These are phyloP conservation scores for Thamnophis elegans DNA, from an alignment of 2,797 vertebrate genomes.

Conservation along the genomic window DNA sequence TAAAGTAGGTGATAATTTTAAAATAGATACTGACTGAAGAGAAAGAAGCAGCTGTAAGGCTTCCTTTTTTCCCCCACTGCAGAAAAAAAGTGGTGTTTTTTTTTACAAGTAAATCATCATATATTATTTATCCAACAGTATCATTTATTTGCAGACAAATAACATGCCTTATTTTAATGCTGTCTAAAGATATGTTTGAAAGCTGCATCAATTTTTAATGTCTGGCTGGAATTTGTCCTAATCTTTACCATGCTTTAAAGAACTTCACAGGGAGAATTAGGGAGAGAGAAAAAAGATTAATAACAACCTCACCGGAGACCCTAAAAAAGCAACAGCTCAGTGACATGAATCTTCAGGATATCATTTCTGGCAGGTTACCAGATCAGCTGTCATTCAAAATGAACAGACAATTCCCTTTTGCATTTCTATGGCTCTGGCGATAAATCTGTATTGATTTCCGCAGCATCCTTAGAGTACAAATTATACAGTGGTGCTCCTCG, in stretches of 20 bases:
- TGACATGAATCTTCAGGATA: background rate
- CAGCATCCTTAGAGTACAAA: background rate
- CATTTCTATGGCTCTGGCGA: background rate
- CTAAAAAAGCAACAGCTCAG: background rate
- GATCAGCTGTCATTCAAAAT: background rate
- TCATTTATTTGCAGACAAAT: constrained; percentile 29
- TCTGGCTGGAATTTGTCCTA: background rate
- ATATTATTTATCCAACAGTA: constrained; percentile 20
- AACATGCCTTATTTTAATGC: background rate
- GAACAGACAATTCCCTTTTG: background rate
- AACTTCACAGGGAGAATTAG: background rate
- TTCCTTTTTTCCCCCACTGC: background rate
- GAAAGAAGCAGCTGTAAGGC: background rate
- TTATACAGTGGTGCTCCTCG: no score
- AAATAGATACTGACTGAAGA: background rate
- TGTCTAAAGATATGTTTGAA: background rate
- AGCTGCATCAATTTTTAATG: background rate
- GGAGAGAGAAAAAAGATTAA: background rate
- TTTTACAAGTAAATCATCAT: background rate
- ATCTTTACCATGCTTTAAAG: background rate
- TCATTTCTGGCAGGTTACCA: background rate
- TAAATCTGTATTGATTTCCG: background rate
- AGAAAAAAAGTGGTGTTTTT: background rate
- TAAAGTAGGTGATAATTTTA: background rate
- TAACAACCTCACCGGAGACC: background rate